These are phyloP conservation scores for Forbesichthys papilliferus DNA, from an alignment of 2,113 vertebrate species.

Conservation along the genomic window DNA sequence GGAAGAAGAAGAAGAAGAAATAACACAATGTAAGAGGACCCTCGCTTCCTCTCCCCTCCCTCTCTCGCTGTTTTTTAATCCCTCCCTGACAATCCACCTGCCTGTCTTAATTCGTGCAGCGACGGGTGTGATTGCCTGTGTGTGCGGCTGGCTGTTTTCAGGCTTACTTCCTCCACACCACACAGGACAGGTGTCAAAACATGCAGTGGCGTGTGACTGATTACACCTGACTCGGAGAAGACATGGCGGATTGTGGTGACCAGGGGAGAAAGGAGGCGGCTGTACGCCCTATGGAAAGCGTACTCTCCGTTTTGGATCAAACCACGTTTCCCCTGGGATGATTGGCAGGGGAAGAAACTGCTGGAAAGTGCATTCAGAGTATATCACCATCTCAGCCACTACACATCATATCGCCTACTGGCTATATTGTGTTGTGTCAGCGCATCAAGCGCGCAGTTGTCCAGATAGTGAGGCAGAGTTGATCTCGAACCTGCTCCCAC, in stretches of 20 bases:
- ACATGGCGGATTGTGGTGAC: conserved; percentile 66
- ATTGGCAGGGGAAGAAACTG: conserved; percentile 68
- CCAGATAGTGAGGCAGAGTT: conserved; percentile 22
- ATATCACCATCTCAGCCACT: conserved; percentile 57
- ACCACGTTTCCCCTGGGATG: conserved; percentile 50
- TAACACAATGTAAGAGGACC: conserved; percentile 62
- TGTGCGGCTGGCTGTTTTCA: conserved; percentile 44
- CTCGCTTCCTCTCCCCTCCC: conserved; percentile 57
- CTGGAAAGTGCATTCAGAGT: conserved; percentile 64
- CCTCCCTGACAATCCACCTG: conserved; percentile 72
- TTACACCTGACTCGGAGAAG: conserved; percentile 63
- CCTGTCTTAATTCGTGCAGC: conserved; percentile 70
- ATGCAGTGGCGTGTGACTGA: conserved; percentile 65
- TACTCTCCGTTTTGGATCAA: conserved; percentile 65
- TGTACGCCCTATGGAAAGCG: conserved; percentile 60
- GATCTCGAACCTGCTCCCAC: conserved; percentile 45
- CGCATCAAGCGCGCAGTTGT: conserved; percentile 10
- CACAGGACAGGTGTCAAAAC: conserved; percentile 73
- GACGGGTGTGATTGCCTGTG: conserved; percentile 61
- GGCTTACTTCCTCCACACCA: conserved; percentile 59
- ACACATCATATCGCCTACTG: conserved; percentile 46
- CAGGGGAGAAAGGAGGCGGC: conserved; percentile 52
- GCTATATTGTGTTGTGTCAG: conserved; percentile 22
- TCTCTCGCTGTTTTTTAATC: conserved; percentile 57
- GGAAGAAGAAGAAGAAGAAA: conserved; percentile 23